These are phyloP conservation scores for Phalacrocorax carbo DNA, from an alignment of 2,113 vertebrate genomes.

Conservation along the genomic window DNA sequence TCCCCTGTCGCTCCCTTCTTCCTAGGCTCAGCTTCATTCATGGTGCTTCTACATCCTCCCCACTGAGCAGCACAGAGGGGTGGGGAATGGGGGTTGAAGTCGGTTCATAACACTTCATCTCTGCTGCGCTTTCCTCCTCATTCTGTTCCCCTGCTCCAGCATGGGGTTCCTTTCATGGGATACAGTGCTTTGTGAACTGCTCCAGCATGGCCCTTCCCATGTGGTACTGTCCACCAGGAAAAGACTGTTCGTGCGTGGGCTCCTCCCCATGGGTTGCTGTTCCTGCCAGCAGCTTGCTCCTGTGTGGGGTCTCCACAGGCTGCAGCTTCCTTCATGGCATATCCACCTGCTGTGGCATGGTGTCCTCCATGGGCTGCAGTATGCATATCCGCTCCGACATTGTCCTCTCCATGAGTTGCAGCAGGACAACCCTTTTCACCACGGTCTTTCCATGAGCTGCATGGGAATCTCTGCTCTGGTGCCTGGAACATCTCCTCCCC, in stretches of 20 bases:
- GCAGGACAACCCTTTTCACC: rapidly evolving
- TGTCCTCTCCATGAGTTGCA: not conserved
- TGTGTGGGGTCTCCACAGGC: not conserved
- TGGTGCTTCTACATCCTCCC: not conserved
- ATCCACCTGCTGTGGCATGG: not conserved
- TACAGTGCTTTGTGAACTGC: not conserved
- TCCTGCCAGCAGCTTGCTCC: not conserved
- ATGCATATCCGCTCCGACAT: rapidly evolving
- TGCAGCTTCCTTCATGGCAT: not conserved
- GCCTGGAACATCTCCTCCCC: not conserved
- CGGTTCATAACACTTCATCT: not conserved
- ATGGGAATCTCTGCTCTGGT: not conserved
- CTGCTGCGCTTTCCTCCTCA: not conserved
- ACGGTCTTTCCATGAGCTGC: rapidly evolving
- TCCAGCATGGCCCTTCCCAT: not conserved
- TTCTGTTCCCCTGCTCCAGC: not conserved
- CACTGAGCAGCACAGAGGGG: not conserved
- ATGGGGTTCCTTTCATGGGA: not conserved
- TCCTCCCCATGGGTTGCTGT: not conserved
- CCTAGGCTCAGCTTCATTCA: not conserved
- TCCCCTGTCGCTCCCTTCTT: not conserved
- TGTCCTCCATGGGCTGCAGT: not conserved
- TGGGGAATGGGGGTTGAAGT: not conserved
- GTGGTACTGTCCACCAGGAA: not conserved
- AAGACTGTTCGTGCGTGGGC: not conserved